Evolutionary conservation across 1,140 invertebrate species (phyloP).

Genomic region (Galleria mellonella): DNA sequence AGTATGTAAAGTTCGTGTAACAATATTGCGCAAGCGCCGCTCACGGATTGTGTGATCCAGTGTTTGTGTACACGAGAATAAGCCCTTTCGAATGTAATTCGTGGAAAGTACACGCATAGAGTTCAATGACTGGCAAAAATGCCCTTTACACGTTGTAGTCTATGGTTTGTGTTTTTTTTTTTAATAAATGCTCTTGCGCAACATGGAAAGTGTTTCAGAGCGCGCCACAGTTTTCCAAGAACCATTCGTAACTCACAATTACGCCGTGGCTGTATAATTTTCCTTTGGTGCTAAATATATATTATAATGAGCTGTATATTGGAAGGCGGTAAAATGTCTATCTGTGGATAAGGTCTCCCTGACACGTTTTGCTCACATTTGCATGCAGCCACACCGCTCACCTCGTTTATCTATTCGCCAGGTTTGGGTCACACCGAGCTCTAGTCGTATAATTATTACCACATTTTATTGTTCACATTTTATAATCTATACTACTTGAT

Average conservation of each 20-base stretch:
- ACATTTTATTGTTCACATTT: no score
- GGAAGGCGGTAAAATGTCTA: conserved; percentile 1
- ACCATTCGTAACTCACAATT: background rate
- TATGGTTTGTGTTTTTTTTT: background rate
- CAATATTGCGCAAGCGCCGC: conserved; percentile 4
- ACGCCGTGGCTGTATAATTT: background rate
- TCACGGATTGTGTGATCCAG: background rate
- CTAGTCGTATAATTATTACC: no score
- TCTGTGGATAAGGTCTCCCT: conserved; percentile 18
- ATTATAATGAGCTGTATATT: background rate
- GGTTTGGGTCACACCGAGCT: conserved; percentile 1
- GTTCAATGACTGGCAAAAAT: conserved; percentile 6
- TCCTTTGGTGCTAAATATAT: background rate
- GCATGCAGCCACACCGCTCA: conserved; percentile 22
- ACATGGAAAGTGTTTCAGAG: conserved; percentile 28
- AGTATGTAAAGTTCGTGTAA: no score
- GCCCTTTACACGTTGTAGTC: background rate
- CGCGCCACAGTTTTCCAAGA: background rate
- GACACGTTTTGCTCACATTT: conserved; percentile 26
- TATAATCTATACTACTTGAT: no score
- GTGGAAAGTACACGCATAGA: conserved; percentile 2
- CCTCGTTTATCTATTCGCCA: conserved; percentile 2
- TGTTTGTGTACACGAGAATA: conserved; percentile 3
- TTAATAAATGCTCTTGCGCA: conserved; percentile 8
- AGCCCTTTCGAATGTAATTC: conserved; percentile 3